phyloP scores from a whole-genome alignment of 2,113 vertebrate species.

The Platysternon megacephalum region DNA sequence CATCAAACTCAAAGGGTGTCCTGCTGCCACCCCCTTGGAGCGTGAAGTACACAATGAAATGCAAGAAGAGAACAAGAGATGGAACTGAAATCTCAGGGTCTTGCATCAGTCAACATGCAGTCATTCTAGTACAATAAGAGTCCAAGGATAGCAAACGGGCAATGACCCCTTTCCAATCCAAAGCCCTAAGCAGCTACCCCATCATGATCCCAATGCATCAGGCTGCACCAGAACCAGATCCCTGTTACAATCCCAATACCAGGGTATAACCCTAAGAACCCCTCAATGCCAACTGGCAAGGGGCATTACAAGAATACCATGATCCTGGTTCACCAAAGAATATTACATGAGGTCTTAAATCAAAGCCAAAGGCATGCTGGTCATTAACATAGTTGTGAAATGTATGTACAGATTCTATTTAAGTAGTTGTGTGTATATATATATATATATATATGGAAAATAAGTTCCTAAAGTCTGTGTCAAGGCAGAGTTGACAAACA shows the following conservation, averaged over 20 bases:
- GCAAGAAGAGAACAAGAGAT: neutral
- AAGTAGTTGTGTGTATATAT: neutral
- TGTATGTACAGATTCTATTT: neutral
- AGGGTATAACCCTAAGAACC: neutral
- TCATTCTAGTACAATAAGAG: neutral
- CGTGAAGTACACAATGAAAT: neutral
- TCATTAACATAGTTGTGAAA: neutral
- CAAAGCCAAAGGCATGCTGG: neutral
- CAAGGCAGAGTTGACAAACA: neutral
- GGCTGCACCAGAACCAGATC: neutral
- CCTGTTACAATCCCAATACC: neutral
- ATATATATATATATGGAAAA: neutral
- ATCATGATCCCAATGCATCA: neutral
- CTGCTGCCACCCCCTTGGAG: neutral
- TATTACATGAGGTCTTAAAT: neutral
- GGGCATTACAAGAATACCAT: neutral
- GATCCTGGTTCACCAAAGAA: neutral
- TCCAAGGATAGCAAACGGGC: neutral
- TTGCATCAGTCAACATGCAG: neutral
- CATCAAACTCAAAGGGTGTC: neutral
- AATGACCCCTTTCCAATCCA: neutral
- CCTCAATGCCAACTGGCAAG: neutral
- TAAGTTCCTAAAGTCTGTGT: neutral
- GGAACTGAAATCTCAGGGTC: neutral
- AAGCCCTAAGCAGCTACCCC: neutral